Percentiles rank a stretch among this genome's conserved stretches.
Conservation (phyloP, 2,888 invertebrate species). For the Minunthozetes semirufus region DNA sequence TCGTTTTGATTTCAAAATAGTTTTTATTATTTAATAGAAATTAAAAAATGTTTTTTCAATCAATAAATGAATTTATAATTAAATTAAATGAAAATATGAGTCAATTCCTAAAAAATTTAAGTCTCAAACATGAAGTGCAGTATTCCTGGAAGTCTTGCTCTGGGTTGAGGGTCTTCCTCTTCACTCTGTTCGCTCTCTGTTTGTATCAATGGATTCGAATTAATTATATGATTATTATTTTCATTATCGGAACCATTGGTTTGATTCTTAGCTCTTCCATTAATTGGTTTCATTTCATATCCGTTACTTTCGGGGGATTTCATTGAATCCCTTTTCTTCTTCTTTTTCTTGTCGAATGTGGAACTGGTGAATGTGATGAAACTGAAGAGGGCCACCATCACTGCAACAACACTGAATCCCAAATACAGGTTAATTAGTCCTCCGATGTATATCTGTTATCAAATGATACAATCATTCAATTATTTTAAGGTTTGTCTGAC, state of each 20-base stretch:
- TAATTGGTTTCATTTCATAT: not conserved
- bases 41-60: not conserved
- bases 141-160: not conserved
- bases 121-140: conserved; percentile 20
- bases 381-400: not conserved
- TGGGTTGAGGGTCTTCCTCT: not conserved
- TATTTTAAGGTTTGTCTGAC: not conserved
- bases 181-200: no score
- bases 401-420: conserved; percentile 15
- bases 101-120: not conserved
- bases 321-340: not conserved
- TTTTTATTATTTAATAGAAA: no score
- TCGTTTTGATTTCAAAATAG: conserved; percentile 17
- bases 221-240: not conserved
- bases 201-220: no score
- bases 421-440: conserved; percentile 33
- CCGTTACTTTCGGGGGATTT: not conserved
- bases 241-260: not conserved
- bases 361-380: conserved; percentile 4
- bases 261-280: not conserved
- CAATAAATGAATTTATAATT: conserved; percentile 3
- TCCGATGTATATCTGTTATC: conserved; percentile 30
- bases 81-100: not conserved
- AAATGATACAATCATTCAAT: not conserved
- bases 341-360: not conserved